Base-by-base conservation (phyloP, 2,888 invertebrate species). In the Chrysopilus asiliformis region DNA sequence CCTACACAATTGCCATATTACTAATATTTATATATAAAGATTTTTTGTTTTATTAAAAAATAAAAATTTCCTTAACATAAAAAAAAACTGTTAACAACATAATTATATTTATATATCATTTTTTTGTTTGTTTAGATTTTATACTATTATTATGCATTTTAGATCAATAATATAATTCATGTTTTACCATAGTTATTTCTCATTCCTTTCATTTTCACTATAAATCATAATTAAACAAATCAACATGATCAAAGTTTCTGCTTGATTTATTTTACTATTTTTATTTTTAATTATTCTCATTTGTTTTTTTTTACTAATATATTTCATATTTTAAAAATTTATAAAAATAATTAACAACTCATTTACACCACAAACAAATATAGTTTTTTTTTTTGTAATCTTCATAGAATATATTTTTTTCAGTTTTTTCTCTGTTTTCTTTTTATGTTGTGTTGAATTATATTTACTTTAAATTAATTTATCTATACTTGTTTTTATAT, bases 311-410 rank as follows among this genome's bases (percentile, higher is more conserved):
- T n/a, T n/a, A n/a, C 13, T 34, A 8, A 22, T 39, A 25, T 32
- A 32, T 32, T 35, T 40, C 13, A 31, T 36, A 29, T 24, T 33
- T 27, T 34, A 18, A n/a, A n/a, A n/a, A n/a, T n/a, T 25, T 27
- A 37, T 40, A 43, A 43, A 43, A 41, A 41, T 44, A 44, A 44
- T 44, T 44, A 44, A 44, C 41, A 43, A 43, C 32, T 41, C 41
- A 40, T 44, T 44, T 44, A 44, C 43, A 42, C 43, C 41, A 30
- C 37, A n/a, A n/a, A n/a, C n/a, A n/a, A n/a, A n/a, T n/a, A n/a
- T n/a, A n/a, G n/a, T n/a, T n/a, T n/a, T n/a, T n/a, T n/a, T n/a
- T n/a, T n/a, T n/a, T n/a, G n/a, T n/a, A n/a, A n/a, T n/a, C n/a
- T n/a, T n/a, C n/a, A n/a, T n/a, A 18, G 17, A 34, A 25, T 34